Evolutionary conservation across 1,140 invertebrate genomes (phyloP), one percentile per base, ranked within the genome.

Genomic region (Drosophila miranda): DNA sequence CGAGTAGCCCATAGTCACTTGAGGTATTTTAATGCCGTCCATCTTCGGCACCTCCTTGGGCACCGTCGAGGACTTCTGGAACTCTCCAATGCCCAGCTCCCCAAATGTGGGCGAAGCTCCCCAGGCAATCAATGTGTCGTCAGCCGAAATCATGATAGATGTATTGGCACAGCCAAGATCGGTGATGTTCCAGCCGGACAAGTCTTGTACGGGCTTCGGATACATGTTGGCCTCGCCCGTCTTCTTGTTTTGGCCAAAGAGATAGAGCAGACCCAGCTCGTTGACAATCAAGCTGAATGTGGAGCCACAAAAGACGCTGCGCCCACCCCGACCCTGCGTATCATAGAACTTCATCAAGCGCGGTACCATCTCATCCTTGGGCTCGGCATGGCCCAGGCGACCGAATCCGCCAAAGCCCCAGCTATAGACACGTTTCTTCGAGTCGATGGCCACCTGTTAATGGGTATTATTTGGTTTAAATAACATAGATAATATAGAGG

Each of bases 361-460:
- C 8, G 98, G 98, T 9, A 98, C 95, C 90, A 96, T 91, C 91
- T 98, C 97, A 91, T 99, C 97, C 88, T 96, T 96, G 62, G 95
- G 96, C 80, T 98, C 97, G 46, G 96, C 95, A 92, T 98, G 97
- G 0, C 98, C 98, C 2, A 99, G 92, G 14, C 98, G 94, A 1
- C 97, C 97, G 89, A 98, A 97, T 0, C 97, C 98, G 11, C 97
- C 97, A 91, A 98, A 98, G 26, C 98, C 97, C 97, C 97, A 98
- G 41, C 97, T 97, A 89, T 95, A 99, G 0, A 96, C 95, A 9
- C 97, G 93, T 86, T 96, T 97, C 76, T 95, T 95, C 0, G 95
- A 95, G 86, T 99, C 97, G 58, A 98, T 94, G 0, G 96, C 96
- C 48, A 98, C 93, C 95, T 96, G 30, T 21, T 38, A 48, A 16